phyloP scores from a whole-genome alignment of 2,797 vertebrate species.

The Periparus ater region DNA sequence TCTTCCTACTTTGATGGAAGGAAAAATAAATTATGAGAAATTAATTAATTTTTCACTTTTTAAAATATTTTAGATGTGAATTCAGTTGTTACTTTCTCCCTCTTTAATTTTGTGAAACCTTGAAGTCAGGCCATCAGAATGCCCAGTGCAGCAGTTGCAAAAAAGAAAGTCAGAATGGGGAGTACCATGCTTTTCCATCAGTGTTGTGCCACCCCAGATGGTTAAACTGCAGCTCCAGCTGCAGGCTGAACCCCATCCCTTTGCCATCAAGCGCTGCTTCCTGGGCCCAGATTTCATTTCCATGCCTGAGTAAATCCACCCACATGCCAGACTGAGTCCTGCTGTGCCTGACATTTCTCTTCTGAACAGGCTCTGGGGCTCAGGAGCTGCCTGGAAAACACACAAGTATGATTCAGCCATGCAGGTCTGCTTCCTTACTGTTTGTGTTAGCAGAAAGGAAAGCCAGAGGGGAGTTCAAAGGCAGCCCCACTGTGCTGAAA shows the following conservation, averaged over 20 bases:
- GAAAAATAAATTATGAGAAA: neutral
- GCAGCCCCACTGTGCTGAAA: neutral
- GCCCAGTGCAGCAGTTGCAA: neutral
- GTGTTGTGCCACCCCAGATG: neutral
- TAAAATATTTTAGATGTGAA: neutral
- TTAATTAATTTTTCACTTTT: neutral
- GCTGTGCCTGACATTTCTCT: constrained; percentile 58
- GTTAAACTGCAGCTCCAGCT: constrained; percentile 10
- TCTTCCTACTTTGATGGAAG: neutral
- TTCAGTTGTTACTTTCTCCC: neutral
- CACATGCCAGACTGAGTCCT: constrained; percentile 47
- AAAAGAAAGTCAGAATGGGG: neutral
- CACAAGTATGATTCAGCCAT: constrained; percentile 10
- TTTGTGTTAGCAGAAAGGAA: constrained; percentile 20
- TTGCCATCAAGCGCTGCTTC: constrained; percentile 21
- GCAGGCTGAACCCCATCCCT: neutral
- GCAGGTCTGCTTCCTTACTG: constrained; percentile 11
- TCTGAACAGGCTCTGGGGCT: constrained; percentile 32
- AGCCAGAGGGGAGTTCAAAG: constrained; percentile 40
- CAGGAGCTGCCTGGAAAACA: constrained; percentile 54
- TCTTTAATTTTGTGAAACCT: neutral
- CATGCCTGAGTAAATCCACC: constrained; percentile 66
- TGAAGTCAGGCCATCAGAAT: neutral
- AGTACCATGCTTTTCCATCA: neutral
- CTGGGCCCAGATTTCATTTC: constrained; percentile 58